A percentile compares a stretch with the other conserved stretches of the same genome.
These are phyloP conservation scores for Cavia aperea DNA, from an alignment of 2,113 vertebrate species.

Conservation along the genomic window DNA sequence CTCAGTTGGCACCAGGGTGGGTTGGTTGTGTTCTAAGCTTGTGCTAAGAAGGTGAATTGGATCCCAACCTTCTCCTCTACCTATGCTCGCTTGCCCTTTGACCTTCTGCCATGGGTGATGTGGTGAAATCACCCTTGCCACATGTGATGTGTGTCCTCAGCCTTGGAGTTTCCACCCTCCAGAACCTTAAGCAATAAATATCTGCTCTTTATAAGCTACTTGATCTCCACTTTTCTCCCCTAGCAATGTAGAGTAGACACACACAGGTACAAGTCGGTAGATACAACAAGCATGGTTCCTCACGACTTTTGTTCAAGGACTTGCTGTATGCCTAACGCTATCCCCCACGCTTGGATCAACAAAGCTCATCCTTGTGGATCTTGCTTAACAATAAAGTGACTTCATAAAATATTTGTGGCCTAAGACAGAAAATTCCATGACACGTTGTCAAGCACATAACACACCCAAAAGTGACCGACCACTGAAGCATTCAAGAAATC, in stretches of 20 bases:
- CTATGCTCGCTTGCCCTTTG: background rate
- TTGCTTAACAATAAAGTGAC: background rate
- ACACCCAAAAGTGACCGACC: background rate
- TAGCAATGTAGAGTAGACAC: too few relatives aligned
- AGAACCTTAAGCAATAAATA: too few relatives aligned
- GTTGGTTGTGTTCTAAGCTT: background rate
- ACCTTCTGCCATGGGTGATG: background rate
- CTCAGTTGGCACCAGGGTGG: background rate
- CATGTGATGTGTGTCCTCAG: background rate
- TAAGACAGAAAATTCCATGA: background rate
- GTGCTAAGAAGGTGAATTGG: too few relatives aligned
- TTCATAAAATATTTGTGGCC: background rate
- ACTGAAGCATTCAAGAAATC: background rate
- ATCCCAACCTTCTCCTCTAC: background rate
- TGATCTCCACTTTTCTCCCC: background rate
- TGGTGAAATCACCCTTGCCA: accelerated
- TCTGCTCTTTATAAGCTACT: background rate
- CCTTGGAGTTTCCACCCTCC: background rate
- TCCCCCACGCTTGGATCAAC: background rate
- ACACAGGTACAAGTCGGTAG: background rate
- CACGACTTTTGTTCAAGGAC: background rate
- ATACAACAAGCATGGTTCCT: background rate
- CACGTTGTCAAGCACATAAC: background rate
- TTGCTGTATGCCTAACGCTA: too few relatives aligned
- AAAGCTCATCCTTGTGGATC: too few relatives aligned